Percentiles rank a stretch among this genome's conserved stretches.
phyloP scores from a whole-genome alignment of 1,140 invertebrate species.

The Lepidurus apus region DNA sequence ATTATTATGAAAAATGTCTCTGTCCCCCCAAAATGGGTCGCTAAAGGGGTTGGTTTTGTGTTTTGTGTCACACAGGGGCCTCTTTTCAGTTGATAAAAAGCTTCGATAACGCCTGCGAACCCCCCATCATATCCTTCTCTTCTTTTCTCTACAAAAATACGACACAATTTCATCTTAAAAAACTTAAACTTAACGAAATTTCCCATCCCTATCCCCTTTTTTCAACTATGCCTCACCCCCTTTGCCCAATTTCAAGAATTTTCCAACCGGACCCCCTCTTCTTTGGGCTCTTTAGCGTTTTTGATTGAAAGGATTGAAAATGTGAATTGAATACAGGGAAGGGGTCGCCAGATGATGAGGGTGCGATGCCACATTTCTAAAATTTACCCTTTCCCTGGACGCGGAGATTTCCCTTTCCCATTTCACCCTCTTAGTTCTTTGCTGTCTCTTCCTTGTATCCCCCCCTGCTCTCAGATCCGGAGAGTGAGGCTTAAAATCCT shows the following conservation, averaged over 20 bases:
- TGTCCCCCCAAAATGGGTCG: slow-evolving; percentile 6
- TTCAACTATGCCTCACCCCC: neutral
- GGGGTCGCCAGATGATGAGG: neutral
- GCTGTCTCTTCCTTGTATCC: slow-evolving; percentile 13
- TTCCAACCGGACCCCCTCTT: neutral
- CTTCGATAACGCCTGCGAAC: slow-evolving; percentile 5
- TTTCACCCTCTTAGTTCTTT: neutral
- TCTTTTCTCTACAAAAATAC: neutral
- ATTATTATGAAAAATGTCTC: slow-evolving; percentile 22
- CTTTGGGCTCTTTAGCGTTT: neutral
- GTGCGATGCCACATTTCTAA: neutral
- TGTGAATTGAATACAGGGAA: neutral
- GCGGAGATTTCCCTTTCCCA: slow-evolving; percentile 6
- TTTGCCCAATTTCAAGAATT: neutral
- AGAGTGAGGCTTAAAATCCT: slow-evolving; percentile 3
- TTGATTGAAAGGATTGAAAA: slow-evolving; percentile 20
- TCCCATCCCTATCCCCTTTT: neutral
- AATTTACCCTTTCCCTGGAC: slow-evolving; percentile 4
- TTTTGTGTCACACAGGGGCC: neutral
- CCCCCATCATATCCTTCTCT: neutral
- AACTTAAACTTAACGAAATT: neutral
- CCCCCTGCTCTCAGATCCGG: neutral
- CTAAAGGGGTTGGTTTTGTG: slow-evolving; percentile 13
- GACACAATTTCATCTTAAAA: slow-evolving; percentile 8
- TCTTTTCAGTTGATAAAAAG: slow-evolving; percentile 11